These are phyloP conservation scores for Mormyrops attenuatus DNA, from an alignment of 2,797 vertebrate genomes.

Conservation along the genomic window DNA sequence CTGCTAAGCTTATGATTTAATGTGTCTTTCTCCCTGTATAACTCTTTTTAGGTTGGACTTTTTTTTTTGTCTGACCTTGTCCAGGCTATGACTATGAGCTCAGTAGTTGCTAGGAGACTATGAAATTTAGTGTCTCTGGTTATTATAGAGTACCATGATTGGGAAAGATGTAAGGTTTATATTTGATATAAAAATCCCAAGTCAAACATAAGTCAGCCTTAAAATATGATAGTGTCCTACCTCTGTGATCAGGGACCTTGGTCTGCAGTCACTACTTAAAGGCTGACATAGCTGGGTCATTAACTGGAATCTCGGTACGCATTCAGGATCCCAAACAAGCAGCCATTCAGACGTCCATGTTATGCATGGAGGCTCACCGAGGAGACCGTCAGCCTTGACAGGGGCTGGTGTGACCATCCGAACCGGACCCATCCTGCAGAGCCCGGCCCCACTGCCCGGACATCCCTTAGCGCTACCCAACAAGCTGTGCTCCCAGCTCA, in stretches of 20 bases:
- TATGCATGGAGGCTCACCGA: not conserved
- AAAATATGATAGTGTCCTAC: conserved; percentile 15
- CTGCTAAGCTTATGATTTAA: conserved; percentile 20
- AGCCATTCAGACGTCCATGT: not conserved
- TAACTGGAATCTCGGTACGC: conserved; percentile 2
- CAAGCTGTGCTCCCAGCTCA: not conserved
- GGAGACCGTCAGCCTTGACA: not conserved
- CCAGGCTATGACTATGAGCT: conserved; percentile 37
- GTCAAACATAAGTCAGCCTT: conserved; percentile 23
- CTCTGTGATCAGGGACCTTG: conserved; percentile 1
- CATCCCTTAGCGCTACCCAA: not conserved
- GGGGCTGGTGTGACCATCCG: not conserved
- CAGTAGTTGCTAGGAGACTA: conserved; percentile 57
- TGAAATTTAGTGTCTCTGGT: conserved; percentile 32
- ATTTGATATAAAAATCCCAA: conserved; percentile 30
- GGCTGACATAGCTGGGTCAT: conserved; percentile 2
- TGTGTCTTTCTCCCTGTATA: conserved; percentile 28
- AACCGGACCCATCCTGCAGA: not conserved
- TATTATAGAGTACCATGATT: conserved; percentile 29
- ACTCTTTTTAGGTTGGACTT: conserved; percentile 19
- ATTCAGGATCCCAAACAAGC: not conserved
- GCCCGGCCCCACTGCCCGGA: not conserved
- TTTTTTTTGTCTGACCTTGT: conserved; percentile 17
- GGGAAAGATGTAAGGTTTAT: conserved; percentile 28
- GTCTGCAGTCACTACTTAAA: not conserved